Evolutionary conservation across 2,113 vertebrate species (phyloP).

Genomic region (Australoheros scitulus): DNA sequence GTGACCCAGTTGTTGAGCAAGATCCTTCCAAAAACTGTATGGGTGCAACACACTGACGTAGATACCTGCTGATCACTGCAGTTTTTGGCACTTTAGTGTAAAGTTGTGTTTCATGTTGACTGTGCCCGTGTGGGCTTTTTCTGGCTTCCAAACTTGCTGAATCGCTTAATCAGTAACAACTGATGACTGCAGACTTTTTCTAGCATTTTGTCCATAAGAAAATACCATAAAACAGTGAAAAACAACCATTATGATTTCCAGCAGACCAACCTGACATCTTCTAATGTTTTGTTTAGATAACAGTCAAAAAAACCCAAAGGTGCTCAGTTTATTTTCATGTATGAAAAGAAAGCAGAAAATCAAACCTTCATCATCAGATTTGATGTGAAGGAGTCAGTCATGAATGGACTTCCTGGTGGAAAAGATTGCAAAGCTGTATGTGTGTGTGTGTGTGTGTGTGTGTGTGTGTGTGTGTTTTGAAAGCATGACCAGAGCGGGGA

Average conservation of each 20-base stretch:
- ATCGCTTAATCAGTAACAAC: not conserved
- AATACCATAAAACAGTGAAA: not conserved
- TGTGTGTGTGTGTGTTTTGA: not conserved
- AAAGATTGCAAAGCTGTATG: not conserved
- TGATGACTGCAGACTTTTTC: not conserved
- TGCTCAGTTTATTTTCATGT: not conserved
- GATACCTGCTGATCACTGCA: too few relatives aligned
- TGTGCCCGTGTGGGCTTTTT: not conserved
- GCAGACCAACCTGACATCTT: not conserved
- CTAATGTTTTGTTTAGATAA: not conserved
- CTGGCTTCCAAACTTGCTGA: not conserved
- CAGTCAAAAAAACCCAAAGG: not conserved
- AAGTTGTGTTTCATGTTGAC: not conserved
- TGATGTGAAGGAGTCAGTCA: not conserved
- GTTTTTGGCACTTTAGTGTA: too few relatives aligned
- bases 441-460: too few relatives aligned
- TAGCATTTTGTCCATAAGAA: not conserved
- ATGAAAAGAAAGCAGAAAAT: not conserved
- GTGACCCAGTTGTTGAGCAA: too few relatives aligned
- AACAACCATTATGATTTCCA: not conserved
- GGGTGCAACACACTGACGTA: too few relatives aligned
- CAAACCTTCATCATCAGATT: not conserved
- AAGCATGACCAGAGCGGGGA: constrained; percentile 73
- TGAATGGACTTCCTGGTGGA: not conserved
- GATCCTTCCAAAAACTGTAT: too few relatives aligned